Base-by-base conservation (phyloP, 2,113 vertebrate genomes). In the Onychorhynchus coronatus region DNA sequence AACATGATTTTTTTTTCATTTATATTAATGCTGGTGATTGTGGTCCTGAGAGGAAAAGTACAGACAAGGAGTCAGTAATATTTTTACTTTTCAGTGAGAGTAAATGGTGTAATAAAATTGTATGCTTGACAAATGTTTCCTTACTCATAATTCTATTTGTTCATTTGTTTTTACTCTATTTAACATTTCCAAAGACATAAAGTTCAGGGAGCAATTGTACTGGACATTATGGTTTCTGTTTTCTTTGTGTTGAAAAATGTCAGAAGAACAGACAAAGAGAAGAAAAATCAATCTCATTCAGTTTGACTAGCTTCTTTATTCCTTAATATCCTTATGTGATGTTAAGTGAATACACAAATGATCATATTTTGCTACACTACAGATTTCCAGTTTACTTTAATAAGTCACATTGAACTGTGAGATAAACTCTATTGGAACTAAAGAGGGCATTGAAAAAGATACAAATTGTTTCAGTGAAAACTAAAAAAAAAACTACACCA, bases 401-500 rank as follows among this genome's bases (percentile, higher is more conserved):
- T 30, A 74, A 56, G 14, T 30, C 23, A 42, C 20, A 73, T 7
- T 24, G 10, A 89, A 52, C 11, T 37, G 5, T n/a, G 14, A 3
- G 5, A 47, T 70, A 75, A 89, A 68, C 7, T 46, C 5, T 55
- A 9, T 44, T 82, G 23, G 61, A 79, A 41, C 4, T 30, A 23
- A 72, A 73, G 14, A 46, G 5, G 8, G 3, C 30, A 56, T 14
- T 70, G n/a, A 53, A 80, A 66, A 18, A 74, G 71, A 42, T 37
- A 33, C 4, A 75, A 39, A 33, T 55, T 78, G 37, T 85, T 91
- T 88, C 12, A 42, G 12, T 6, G 12, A 62, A 68, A 53, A n/a
- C n/a, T n/a, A n/a, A n/a, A 23, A 1, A 2, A 4, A 21, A n/a
- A 33, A 11, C 1, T 4, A 33, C 7, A n/a, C 3, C n/a, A 59